Conservation (phyloP, 2,797 vertebrate genomes). For the Lepidocolaptes lacrymiger region DNA sequence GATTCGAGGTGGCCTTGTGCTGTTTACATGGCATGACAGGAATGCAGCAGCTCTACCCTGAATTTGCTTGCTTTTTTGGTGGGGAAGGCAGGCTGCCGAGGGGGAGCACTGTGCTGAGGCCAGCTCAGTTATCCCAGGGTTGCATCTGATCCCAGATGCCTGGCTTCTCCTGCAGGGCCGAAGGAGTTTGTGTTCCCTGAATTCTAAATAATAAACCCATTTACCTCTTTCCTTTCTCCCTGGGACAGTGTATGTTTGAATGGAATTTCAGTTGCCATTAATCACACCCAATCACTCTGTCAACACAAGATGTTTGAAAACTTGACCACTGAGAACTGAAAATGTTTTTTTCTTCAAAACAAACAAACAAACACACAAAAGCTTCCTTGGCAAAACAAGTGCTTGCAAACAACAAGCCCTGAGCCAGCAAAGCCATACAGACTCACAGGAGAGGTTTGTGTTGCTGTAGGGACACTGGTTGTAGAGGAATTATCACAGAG, state of each 20-base stretch:
- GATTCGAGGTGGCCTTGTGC: background rate
- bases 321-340: background rate
- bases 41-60: background rate
- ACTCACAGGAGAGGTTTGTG: background rate
- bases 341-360: background rate
- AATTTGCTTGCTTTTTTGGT: background rate
- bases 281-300: background rate
- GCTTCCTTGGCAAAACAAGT: background rate
- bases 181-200: background rate
- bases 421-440: accelerated
- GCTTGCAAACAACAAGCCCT: background rate
- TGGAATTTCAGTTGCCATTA: background rate
- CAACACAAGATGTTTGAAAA: background rate
- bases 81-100: background rate
- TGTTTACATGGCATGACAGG: background rate
- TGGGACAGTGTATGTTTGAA: background rate
- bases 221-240: background rate
- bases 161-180: background rate
- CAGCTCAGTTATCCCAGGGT: background rate
- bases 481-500: background rate
- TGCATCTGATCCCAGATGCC: background rate
- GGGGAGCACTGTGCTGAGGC: background rate
- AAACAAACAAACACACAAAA: background rate
- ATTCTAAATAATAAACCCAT: background rate
- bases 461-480: accelerated